Base-by-base conservation (phyloP, 2,888 invertebrate species). In the Hetaerina titia region DNA sequence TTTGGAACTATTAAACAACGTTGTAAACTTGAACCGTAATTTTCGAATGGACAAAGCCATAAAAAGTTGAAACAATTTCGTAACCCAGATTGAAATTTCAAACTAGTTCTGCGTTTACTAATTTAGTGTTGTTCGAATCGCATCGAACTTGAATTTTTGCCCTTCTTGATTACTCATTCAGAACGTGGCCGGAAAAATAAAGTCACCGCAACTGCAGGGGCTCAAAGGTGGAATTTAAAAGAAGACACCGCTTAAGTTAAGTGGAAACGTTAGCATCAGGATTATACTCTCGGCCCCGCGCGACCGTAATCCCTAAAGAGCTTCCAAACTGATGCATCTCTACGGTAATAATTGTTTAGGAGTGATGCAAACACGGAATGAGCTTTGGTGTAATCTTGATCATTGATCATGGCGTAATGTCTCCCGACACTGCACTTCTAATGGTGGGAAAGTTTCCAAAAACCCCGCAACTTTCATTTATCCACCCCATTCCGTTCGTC, bases 381-480 rank as follows among this genome's bases (percentile, higher is more conserved):
- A 81, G 81, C 81, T 81, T 81, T 31, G 81, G 81, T 31, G 81
- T 81, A 81, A 81, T 81, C 81, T 81, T 81, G 81, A 81, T 81
- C 81, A 81, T 81, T 81, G 81, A 81, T 81, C 81, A 81, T 81
- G 81, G 81, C 81, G 22, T 31, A 81, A 81, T 81, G 81, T 81
- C 81, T 81, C 31, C 81, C 25, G 81, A 31, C 81, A 31, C 81
- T 81, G 81, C 81, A 81, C 81, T 81, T n/a, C 31, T 81, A 81
- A 22, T 74, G 69, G 69, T 69, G 69, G 81, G 31, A 81, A 81
- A 31, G 11, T 81, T 81, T 31, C 81, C 31, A 81, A 81, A 45
- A 81, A 81, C 81, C 81, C 81, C 9, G 15, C 19, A 31, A 81
- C 81, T 81, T 81, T 81, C 81, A 81, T 81, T 31, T 81, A 81